Base-by-base conservation (phyloP, 2,113 vertebrate species). In the Pachyramphus minor region DNA sequence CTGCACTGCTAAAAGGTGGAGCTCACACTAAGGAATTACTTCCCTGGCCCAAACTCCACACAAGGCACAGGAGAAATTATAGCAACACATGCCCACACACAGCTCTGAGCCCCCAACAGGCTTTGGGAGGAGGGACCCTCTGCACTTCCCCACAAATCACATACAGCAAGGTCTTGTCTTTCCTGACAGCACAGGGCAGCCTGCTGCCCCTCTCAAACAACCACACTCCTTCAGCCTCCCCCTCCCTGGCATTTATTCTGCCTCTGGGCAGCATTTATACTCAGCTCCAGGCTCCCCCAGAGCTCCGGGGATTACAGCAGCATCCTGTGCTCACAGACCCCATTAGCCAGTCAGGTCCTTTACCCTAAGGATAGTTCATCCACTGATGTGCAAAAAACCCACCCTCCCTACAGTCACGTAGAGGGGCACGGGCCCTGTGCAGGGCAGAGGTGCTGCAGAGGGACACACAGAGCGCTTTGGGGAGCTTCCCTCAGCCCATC, bases 381-480 rank as follows among this genome's bases (percentile, higher is more conserved):
- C 52, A 8, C 28, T 2, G 3, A 24, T 0, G 5, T 0, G 3
- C 11, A 5, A 12, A 53, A 56, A 8, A 0, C 4, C 1, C 9
- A 0, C 45, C 7, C 4, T 25, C 28, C 8, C 0, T 0, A 5
- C 17, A 4, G 31, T 8, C 35, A 7, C 4, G 0, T 24, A 5
- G 76, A 6, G 33, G 39, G 35, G 6, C 13, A 1, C 28, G 1
- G 24, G 37, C 84, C 45, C 35, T 0, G 28, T 0, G 44, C 45
- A 2, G 47, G 42, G 15, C 39, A 9, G 5, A 15, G 42, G 11
- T 0, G 3, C 76, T 11, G 15, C 23, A 5, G 64, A 30, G 28
- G 12, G 72, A 9, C 49, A 23, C 49, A 23, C 31, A 0, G 5
- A 19, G 64, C 1, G 0, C 75, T 28, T 7, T 6, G 1, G 45